Conservation (phyloP, 2,113 vertebrate species). For the Sapajus apella region DNA sequence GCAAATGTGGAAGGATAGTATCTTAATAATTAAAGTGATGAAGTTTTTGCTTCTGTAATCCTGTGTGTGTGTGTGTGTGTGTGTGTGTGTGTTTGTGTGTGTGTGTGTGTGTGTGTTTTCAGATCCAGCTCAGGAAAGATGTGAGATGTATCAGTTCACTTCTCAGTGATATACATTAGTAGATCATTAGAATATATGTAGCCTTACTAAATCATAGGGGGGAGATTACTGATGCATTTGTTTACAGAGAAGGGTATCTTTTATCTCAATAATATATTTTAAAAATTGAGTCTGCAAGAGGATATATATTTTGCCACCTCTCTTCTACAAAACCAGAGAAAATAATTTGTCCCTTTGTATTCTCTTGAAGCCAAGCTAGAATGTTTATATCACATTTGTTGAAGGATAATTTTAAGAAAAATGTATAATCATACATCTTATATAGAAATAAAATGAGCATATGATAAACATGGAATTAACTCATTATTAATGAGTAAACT, state of each 20-base stretch:
- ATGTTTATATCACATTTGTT: neutral
- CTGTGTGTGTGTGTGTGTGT: neutral
- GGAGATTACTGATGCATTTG: neutral
- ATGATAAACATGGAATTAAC: neutral
- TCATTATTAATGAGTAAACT: neutral
- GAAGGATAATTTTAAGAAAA: neutral
- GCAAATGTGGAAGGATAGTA: constrained; percentile 53
- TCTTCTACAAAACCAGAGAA: neutral
- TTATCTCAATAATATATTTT: constrained; percentile 9
- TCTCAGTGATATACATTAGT: neutral
- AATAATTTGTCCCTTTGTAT: neutral
- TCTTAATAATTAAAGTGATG: constrained; percentile 54
- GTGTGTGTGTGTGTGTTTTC: neutral
- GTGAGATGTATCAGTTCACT: neutral
- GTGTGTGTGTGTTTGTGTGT: neutral
- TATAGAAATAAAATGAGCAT: neutral
- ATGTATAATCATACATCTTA: neutral
- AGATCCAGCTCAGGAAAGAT: constrained; percentile 18
- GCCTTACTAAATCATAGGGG: neutral
- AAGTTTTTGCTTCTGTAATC: neutral
- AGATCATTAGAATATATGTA: neutral
- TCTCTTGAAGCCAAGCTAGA: neutral
- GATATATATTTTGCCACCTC: neutral
- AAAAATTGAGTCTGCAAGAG: neutral
- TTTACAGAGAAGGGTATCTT: neutral